Percentiles rank a stretch among this genome's conserved stretches.
Evolutionary conservation across 2,113 vertebrate genomes (phyloP).

Genomic region (Notothenia coriiceps): DNA sequence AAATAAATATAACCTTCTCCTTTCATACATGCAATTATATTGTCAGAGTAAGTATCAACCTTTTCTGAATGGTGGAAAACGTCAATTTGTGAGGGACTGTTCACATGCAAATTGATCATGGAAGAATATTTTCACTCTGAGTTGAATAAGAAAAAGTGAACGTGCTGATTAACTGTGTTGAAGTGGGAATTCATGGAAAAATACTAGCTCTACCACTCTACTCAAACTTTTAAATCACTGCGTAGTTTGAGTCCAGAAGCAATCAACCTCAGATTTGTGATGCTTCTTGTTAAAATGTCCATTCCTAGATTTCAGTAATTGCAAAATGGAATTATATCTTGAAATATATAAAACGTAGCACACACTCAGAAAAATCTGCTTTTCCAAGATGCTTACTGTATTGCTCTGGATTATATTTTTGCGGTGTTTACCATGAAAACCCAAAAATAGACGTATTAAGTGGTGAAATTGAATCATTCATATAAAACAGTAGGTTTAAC

Average conservation of each 20-base stretch:
- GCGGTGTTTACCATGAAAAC: slow-evolving; percentile 32
- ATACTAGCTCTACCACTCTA: slow-evolving; percentile 20
- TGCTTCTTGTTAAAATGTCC: slow-evolving; percentile 33
- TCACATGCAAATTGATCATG: slow-evolving; percentile 36
- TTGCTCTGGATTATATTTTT: slow-evolving; percentile 34
- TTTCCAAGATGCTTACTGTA: slow-evolving; percentile 49
- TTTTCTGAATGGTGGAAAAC: slow-evolving; percentile 18
- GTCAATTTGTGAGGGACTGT: slow-evolving; percentile 29
- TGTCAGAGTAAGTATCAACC: slow-evolving; percentile 47
- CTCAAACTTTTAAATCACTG: slow-evolving; percentile 37
- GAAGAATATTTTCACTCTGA: slow-evolving; percentile 33
- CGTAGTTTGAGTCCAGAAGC: slow-evolving; percentile 42
- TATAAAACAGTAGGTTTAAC: neutral
- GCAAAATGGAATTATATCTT: slow-evolving; percentile 57
- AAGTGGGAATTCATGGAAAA: slow-evolving; percentile 47
- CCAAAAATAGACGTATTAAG: slow-evolving; percentile 24
- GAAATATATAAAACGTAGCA: slow-evolving; percentile 38
- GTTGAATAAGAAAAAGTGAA: slow-evolving; percentile 24
- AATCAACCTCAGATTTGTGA: slow-evolving; percentile 33
- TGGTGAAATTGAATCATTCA: neutral
- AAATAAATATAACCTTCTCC: slow-evolving; percentile 44
- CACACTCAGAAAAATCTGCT: slow-evolving; percentile 29
- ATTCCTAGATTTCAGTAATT: slow-evolving; percentile 48
- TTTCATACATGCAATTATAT: slow-evolving; percentile 45
- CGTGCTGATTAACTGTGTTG: slow-evolving; percentile 20